Base-by-base conservation (phyloP, 2,797 vertebrate species). In the Thamnophis elegans region DNA sequence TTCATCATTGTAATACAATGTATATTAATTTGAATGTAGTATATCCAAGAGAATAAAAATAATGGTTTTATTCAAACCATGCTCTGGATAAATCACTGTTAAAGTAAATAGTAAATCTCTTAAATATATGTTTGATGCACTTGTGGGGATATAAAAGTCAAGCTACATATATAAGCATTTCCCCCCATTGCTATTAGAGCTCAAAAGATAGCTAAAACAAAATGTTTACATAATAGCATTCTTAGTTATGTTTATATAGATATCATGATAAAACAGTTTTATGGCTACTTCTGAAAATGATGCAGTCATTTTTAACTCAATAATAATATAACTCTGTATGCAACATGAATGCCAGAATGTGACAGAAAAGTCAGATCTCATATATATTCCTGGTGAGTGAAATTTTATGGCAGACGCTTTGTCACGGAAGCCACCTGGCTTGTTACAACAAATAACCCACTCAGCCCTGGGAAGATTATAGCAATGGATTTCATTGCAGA, bases 141-240 rank as follows among this genome's bases (percentile, higher is more conserved):
- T 91, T 85, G 59, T 85, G 56, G 85, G 28, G 0, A 5, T 32
- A 86, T 42, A 90, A 90, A 85, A 20, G 11, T 91, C 5, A 85
- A 51, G 42, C 28, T 62, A 62, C 25, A 28, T 28, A 28, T 60
- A 60, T 60, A 26, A 92, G 60, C 12, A 42, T 93, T 92, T 85
- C 5, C 1, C 51, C 47, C 47, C 58, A n/a, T 85, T 36, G 25
- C 28, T 47, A 59, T 20, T 36, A 18, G 53, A 94, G 85, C 91
- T 25, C 13, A 93, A 55, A 91, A 92, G 92, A 91, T 93, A 88
- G 59, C 73, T 0, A 93, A 59, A n/a, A 94, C n/a, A 91, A 88
- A 92, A 92, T 92, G 91, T 93, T 95, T 68, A 93, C 93, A 68
- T 65, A 65, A 9, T 22, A 68, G 7, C 16, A 56, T 65, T 73